Base-by-base conservation (phyloP, 2,113 vertebrate species). In the Saimiri boliviensis region DNA sequence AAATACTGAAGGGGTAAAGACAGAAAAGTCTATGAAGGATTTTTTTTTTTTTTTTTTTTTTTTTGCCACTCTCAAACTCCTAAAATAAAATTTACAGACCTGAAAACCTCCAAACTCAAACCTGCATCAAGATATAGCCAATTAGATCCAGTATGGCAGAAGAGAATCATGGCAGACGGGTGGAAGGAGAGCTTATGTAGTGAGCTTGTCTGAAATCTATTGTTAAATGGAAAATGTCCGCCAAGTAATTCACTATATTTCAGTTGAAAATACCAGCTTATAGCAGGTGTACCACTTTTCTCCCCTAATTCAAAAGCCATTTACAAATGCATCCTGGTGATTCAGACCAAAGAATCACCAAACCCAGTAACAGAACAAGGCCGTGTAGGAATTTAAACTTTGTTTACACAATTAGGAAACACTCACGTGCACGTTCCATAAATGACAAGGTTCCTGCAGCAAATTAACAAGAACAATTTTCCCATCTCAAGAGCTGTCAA, bases 391-490 rank as follows among this genome's bases (percentile, higher is more conserved):
- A 98, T 98, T 97, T 97, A 98, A 99, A 98, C 98, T 98, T 98
- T 99, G 98, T 99, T 99, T 99, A 99, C 98, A 98, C 98, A 98
- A 99, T 99, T 98, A 99, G 98, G 97, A 98, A 97, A 97, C 97
- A 97, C 98, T 98, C 98, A 98, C 98, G 97, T 98, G 98, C 97
- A 94, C 95, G 91, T 98, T 97, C 97, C 85, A 94, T 98, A 99
- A 99, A 99, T 98, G 99, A 99, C 99, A 99, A 99, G 98, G 98
- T 99, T 98, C 98, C 98, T 95, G 97, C 97, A 97, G 98, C 98
- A 99, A 99, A 99, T 99, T 99, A 99, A 98, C 98, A 98, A 98
- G 98, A 99, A 99, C 99, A 99, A 99, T 99, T 99, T 99, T 98
- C 98, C 98, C 98, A 98, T 99, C 99, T 99, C 98, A 98, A 98